Evolutionary conservation across 2,888 invertebrate genomes (phyloP), one percentile per base, ranked within the genome.

Genomic region (Dyspetes luteomarginatus): DNA sequence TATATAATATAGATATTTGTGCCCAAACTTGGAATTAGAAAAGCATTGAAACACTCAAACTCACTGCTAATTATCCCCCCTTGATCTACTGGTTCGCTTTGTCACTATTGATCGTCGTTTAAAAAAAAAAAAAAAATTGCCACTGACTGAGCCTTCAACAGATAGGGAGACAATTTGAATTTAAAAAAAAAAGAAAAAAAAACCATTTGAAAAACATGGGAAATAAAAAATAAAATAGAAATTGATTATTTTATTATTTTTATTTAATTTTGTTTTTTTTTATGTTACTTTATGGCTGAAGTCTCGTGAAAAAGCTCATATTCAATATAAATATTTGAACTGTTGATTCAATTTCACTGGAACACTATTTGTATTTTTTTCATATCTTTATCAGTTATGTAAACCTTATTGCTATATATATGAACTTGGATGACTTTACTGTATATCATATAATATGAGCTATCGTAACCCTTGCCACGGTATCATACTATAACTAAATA

Each of bases 31-130:
- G 4, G 17, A n/a, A n/a, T 62, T 15, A 50, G 12, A 50, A 52
- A 71, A 45, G 62, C 9, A 9, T 15, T 3, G 9, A 52, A 67
- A 56, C 22, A 19, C 45, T 26, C 36, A 17, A 67, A 58, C 36
- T 36, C 17, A 52, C 12, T 7, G 7, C 15, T 22, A 19, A 43
- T 52, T 19, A 43, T 12, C 17, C 15, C 17, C 17, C 2, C 12
- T n/a, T 9, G 1, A 5, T 28, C 9, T 15, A n/a, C 12, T 4
- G 1, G 24, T 7, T 17, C 7, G 2, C 17, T 3, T 12, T 22
- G 4, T 24, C 9, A 22, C 7, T 24, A 48, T 65, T 50, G 7
- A 65, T 65, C 64, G 28, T 28, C 28, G 30, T 30, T 12, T 3
- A 30, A 28, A 22, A 26, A 52, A 30, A 22, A 17, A 24, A n/a